Evolutionary conservation across 2,888 invertebrate genomes (phyloP).

Genomic region (Adineta ricciae): DNA sequence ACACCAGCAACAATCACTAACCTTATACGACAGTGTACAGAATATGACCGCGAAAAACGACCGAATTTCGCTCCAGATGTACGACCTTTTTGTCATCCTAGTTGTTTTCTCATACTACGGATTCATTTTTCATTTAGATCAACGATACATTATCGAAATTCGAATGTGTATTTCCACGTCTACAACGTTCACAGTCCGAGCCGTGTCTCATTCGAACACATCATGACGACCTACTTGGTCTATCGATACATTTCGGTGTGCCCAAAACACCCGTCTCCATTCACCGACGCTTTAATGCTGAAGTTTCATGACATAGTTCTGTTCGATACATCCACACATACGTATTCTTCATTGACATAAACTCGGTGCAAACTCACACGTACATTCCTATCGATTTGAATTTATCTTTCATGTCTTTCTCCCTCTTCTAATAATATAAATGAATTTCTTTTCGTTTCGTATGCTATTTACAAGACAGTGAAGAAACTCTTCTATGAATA

Average conservation of each 20-base stretch:
- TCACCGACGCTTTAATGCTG: slow-evolving; percentile 19
- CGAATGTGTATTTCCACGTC: neutral
- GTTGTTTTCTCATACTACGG: neutral
- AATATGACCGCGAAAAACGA: slow-evolving; percentile 27
- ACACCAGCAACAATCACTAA: slow-evolving; percentile 8
- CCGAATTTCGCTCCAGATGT: slow-evolving; percentile 4
- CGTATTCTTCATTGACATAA: neutral
- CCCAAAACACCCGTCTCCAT: neutral
- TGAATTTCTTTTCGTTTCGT: neutral
- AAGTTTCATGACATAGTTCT: neutral
- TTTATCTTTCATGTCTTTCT: neutral
- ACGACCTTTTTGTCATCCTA: neutral
- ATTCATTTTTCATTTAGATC: neutral
- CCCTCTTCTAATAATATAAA: neutral
- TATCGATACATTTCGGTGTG: neutral
- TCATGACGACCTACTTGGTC: slow-evolving; percentile 5
- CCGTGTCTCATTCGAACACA: neutral
- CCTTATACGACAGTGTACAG: slow-evolving; percentile 20
- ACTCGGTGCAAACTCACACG: neutral
- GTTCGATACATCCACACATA: neutral
- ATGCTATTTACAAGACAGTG: neutral
- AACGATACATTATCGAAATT: slow-evolving; percentile 16
- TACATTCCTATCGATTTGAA: neutral
- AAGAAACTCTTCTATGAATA: slow-evolving; percentile 8
- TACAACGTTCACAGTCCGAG: slow-evolving; percentile 18